These are phyloP conservation scores for Papilio polyxenes DNA, from an alignment of 1,140 invertebrate species.

Conservation along the genomic window DNA sequence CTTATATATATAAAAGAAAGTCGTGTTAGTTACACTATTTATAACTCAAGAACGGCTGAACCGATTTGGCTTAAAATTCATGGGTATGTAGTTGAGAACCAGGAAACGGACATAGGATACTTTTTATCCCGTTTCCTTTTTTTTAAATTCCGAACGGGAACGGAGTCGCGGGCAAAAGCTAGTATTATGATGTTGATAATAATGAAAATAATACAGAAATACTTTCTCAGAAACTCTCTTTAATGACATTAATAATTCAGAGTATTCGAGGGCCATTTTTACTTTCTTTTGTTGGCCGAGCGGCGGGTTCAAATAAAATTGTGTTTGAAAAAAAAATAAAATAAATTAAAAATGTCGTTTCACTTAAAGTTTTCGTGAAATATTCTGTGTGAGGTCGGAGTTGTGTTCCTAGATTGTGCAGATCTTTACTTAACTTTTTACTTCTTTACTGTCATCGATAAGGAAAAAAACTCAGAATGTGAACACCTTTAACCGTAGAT, in stretches of 20 bases:
- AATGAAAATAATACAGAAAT: constrained; percentile 62
- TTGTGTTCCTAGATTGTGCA: neutral
- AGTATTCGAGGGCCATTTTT: constrained; percentile 58
- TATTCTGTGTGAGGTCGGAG: neutral
- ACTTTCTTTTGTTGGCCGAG: constrained; percentile 50
- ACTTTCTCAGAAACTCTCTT: constrained; percentile 54
- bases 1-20: too few relatives aligned
- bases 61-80: too few relatives aligned
- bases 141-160: too few relatives aligned
- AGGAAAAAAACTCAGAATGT: neutral
- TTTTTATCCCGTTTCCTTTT: too few relatives aligned
- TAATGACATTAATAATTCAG: constrained; percentile 65
- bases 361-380: constrained; percentile 44
- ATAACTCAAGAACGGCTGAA: too few relatives aligned
- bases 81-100: too few relatives aligned
- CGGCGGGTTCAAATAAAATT: constrained; percentile 55
- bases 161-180: too few relatives aligned
- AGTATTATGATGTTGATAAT: constrained; percentile 56
- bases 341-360: constrained; percentile 54
- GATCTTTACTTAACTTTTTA: neutral
- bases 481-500: neutral
- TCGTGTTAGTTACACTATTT: too few relatives aligned
- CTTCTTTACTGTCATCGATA: neutral
- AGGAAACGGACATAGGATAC: too few relatives aligned
- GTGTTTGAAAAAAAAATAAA: constrained; percentile 64